These are phyloP conservation scores for Mungos mungo DNA, from an alignment of 2,113 vertebrate species.

Conservation along the genomic window DNA sequence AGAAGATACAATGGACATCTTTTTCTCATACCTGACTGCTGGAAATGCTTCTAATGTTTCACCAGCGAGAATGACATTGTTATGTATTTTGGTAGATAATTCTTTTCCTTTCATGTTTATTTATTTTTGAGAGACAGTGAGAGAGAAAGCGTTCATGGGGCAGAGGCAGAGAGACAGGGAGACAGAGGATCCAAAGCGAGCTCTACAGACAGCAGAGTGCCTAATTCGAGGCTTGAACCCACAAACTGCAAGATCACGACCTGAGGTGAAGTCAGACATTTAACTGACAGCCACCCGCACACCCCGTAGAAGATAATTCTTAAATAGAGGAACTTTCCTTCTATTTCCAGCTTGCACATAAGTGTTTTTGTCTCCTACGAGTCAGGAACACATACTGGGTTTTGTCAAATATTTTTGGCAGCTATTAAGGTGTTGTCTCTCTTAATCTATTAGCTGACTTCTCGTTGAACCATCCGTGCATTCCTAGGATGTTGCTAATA, in stretches of 20 bases:
- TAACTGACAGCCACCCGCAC: too few relatives aligned
- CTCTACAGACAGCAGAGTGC: too few relatives aligned
- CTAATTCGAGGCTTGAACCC: too few relatives aligned
- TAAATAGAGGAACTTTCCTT: neutral
- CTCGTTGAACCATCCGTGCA: neutral
- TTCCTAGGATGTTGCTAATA: neutral
- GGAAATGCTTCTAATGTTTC: neutral
- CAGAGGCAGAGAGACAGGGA: too few relatives aligned
- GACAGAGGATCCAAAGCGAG: too few relatives aligned
- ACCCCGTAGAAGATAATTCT: neutral
- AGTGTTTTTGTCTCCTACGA: neutral
- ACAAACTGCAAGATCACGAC: too few relatives aligned
- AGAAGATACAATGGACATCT: neutral
- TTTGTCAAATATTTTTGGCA: neutral
- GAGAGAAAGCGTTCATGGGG: too few relatives aligned
- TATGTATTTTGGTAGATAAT: neutral
- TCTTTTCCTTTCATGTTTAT: neutral
- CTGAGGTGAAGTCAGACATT: too few relatives aligned
- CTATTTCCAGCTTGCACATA: neutral
- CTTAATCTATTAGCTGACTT: neutral
- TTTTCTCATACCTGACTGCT: neutral
- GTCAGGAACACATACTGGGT: neutral
- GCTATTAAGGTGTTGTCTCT: neutral
- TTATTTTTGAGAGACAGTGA: too few relatives aligned
- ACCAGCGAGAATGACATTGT: neutral